Percentiles rank a stretch among this genome's conserved stretches.
Evolutionary conservation across 2,888 invertebrate genomes (phyloP).

Genomic region (Polydrusus pterygomalis): DNA sequence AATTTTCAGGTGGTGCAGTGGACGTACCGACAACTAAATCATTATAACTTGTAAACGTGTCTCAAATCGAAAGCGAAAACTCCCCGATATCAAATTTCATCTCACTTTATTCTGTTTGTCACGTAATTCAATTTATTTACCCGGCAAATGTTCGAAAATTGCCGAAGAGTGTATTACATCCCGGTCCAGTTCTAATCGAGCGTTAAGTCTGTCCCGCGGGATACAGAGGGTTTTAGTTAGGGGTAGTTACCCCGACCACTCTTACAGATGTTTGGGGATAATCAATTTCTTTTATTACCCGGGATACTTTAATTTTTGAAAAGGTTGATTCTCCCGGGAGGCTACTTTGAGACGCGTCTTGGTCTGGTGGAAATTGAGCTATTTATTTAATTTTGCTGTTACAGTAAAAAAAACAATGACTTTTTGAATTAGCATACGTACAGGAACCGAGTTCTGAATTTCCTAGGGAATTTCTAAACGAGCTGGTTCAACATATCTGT

Average conservation of each 20-base stretch:
- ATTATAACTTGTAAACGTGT: too few relatives aligned
- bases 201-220: conserved; percentile 70
- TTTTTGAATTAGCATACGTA: too few relatives aligned
- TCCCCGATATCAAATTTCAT: conserved; percentile 36
- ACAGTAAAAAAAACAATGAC: neutral
- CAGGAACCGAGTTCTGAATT: too few relatives aligned
- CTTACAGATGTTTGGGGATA: conserved; percentile 62
- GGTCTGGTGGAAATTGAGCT: conserved; percentile 22
- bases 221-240: conserved; percentile 57
- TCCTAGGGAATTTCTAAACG: too few relatives aligned
- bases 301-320: conserved; percentile 56
- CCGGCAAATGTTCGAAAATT: conserved; percentile 67
- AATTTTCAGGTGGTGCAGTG: too few relatives aligned
- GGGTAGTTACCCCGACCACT: conserved; percentile 65
- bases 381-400: conserved; percentile 32
- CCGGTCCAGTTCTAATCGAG: conserved; percentile 71
- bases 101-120: conserved; percentile 63
- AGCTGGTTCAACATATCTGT: too few relatives aligned
- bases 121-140: conserved; percentile 69
- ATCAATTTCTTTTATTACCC: conserved; percentile 61
- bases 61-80: neutral
- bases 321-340: conserved; percentile 45
- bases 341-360: neutral
- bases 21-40: too few relatives aligned
- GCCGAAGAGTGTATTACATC: conserved; percentile 71